Conservation (phyloP, 2,113 vertebrate species). For the Tupaia tana region DNA sequence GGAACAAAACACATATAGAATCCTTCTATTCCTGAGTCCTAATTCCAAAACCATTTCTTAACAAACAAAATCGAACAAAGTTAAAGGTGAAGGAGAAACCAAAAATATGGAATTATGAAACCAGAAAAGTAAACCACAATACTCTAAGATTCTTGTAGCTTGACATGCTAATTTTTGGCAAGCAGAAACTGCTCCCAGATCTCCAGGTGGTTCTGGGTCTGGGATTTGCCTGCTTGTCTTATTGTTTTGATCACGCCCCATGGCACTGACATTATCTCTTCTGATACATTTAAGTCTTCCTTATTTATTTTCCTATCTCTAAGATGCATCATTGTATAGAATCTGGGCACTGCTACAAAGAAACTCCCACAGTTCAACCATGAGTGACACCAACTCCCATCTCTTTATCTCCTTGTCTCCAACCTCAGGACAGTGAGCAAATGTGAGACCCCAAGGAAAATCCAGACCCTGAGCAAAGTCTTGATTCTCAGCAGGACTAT, state of each 20-base stretch:
- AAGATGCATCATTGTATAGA: slow-evolving; percentile 64
- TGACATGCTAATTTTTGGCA: not conserved
- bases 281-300: slow-evolving; percentile 76
- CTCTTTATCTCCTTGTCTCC: not conserved
- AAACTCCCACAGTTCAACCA: slow-evolving; percentile 44
- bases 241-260: slow-evolving; percentile 78
- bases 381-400: not conserved
- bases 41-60: slow-evolving; percentile 37
- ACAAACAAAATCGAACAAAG: slow-evolving; percentile 19
- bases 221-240: slow-evolving; percentile 57
- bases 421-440: not conserved
- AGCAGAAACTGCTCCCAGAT: not conserved
- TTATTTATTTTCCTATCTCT: slow-evolving; percentile 74
- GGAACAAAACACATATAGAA: not conserved
- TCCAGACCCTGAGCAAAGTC: not conserved
- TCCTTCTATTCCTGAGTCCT: not conserved
- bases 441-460: not conserved
- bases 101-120: slow-evolving; percentile 19
- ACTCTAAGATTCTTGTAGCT: not conserved
- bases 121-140: not conserved
- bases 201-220: slow-evolving; percentile 53
- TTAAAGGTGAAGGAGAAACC: slow-evolving; percentile 48
- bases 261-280: slow-evolving; percentile 76
- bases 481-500: not conserved
- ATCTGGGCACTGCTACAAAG: slow-evolving; percentile 67